Evolutionary conservation across 2,113 vertebrate species (phyloP).

Genomic region (Noturus placidus): DNA sequence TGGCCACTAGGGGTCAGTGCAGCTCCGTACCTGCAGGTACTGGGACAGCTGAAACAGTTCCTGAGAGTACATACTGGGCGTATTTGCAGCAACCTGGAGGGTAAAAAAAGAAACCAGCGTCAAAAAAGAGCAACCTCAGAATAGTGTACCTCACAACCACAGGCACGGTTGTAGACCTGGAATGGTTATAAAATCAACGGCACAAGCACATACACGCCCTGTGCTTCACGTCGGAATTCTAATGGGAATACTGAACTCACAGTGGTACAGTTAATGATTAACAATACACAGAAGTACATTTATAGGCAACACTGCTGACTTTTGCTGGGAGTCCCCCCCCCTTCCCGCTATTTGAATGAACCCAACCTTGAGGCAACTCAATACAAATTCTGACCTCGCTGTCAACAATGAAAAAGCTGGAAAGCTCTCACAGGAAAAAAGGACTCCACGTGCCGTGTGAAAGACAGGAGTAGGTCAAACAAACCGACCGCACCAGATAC

Average conservation of each 20-base stretch:
- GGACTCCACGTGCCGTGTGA: background rate
- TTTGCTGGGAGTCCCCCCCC: background rate
- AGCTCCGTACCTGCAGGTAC: constrained; percentile 90
- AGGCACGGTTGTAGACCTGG: background rate
- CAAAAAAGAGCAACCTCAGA: background rate
- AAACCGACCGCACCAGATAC: constrained; percentile 19
- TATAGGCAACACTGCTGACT: background rate
- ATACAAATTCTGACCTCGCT: background rate
- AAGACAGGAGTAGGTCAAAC: background rate
- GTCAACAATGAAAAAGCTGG: background rate
- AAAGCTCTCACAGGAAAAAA: background rate
- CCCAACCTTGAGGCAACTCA: background rate
- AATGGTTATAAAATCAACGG: background rate
- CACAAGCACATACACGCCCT: constrained; percentile 5
- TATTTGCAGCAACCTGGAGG: constrained; percentile 93
- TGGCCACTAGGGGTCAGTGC: constrained; percentile 63
- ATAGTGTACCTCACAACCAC: background rate
- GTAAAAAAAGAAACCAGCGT: constrained; percentile 1
- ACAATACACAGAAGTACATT: background rate
- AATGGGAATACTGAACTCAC: too few species aligned
- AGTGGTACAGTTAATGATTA: background rate
- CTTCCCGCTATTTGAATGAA: background rate
- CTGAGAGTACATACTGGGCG: constrained; percentile 99
- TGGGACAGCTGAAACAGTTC: constrained; percentile 99
- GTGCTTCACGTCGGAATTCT: background rate